These are phyloP conservation scores for Caenorhabditis sp. DNA, from an alignment of 2,888 invertebrate genomes.

Conservation along the genomic window DNA sequence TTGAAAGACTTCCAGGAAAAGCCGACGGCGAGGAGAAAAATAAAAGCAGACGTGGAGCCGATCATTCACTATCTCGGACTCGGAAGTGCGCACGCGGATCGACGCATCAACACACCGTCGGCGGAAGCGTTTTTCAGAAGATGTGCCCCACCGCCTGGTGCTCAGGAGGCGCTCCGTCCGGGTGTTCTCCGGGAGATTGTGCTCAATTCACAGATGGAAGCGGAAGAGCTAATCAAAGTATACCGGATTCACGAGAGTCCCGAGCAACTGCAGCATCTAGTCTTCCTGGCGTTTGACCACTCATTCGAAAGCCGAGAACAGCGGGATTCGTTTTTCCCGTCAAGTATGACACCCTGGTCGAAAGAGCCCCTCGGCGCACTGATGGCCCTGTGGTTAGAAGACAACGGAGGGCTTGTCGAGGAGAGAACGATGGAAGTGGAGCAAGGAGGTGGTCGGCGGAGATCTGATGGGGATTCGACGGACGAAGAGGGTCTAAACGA, in stretches of 20 bases:
- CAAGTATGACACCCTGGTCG: constrained; percentile 34
- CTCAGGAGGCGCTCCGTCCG: not conserved
- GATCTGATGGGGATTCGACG: not conserved
- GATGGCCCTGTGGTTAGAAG: not conserved
- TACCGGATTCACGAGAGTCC: constrained; percentile 10
- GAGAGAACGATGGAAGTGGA: not conserved
- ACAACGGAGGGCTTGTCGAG: not conserved
- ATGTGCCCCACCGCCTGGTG: constrained; percentile 24
- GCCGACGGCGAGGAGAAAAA: constrained; percentile 5
- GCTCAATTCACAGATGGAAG: constrained; percentile 27
- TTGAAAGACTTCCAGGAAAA: not conserved
- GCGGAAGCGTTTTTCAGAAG: constrained; percentile 30
- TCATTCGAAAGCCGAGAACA: constrained; percentile 2
- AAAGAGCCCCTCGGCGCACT: constrained; percentile 28
- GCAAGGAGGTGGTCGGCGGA: not conserved
- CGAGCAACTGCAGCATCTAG: constrained; percentile 3
- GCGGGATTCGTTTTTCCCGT: constrained; percentile 12
- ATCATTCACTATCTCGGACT: constrained; percentile 10
- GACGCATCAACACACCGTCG: not conserved
- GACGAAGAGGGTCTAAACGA: not conserved
- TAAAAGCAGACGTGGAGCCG: constrained; percentile 19
- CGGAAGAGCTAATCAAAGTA: not conserved
- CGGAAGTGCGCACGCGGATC: constrained; percentile 6
- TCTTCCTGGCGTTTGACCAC: constrained; percentile 16
- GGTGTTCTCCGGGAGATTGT: constrained; percentile 14